Conservation (phyloP, 1,140 invertebrate genomes). For the Ceratosolen fusciceps region DNA sequence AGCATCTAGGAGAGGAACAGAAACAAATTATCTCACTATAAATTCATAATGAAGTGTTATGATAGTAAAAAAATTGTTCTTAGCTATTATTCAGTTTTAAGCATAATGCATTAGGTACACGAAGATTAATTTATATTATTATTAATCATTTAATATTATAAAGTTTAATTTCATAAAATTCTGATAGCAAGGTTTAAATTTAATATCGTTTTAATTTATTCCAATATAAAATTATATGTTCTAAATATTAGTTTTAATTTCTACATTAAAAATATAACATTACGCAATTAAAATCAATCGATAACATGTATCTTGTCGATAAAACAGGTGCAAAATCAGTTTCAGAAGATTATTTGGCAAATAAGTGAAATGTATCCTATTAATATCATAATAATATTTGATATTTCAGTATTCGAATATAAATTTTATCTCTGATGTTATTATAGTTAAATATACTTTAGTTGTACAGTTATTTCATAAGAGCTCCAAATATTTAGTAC, state of each 20-base stretch:
- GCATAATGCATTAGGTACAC: too few relatives aligned
- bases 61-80: too few relatives aligned
- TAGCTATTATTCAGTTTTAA: too few relatives aligned
- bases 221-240: too few relatives aligned
- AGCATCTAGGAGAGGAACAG: too few relatives aligned
- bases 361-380: slow-evolving; percentile 9
- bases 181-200: too few relatives aligned
- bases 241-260: slow-evolving; percentile 13
- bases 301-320: neutral
- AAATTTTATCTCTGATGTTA: slow-evolving; percentile 4
- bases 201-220: too few relatives aligned
- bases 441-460: neutral
- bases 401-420: neutral
- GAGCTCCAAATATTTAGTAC: neutral
- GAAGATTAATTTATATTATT: too few relatives aligned
- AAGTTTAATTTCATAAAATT: too few relatives aligned
- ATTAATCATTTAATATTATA: too few relatives aligned
- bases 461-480: neutral
- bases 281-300: slow-evolving; percentile 18
- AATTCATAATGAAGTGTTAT: too few relatives aligned
- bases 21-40: too few relatives aligned
- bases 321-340: neutral
- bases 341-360: neutral
- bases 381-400: slow-evolving; percentile 9
- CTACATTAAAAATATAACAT: neutral